These are phyloP conservation scores for Sarcophilus harrisii DNA, from an alignment of 2,797 vertebrate species.

Conservation along the genomic window DNA sequence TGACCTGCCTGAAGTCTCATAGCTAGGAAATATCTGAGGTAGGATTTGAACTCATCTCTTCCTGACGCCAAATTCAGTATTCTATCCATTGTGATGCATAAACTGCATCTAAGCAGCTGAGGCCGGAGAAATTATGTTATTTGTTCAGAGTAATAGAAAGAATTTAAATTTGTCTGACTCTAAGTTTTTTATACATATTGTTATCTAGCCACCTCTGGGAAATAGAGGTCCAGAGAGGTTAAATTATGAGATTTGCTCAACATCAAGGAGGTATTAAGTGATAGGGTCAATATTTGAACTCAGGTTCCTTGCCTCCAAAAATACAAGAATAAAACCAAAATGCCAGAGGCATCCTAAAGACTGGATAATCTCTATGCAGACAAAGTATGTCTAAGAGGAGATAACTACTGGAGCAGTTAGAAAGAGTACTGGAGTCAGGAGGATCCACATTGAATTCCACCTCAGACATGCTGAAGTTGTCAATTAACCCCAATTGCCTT, in stretches of 20 bases:
- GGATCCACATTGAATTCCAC: no score
- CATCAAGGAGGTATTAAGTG: background rate
- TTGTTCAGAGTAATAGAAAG: background rate
- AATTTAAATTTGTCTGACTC: background rate
- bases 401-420: background rate
- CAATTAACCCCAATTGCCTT: no score
- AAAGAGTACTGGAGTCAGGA: no score
- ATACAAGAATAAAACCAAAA: background rate
- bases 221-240: slow-evolving; percentile 13
- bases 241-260: background rate
- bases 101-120: background rate
- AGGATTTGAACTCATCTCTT: background rate
- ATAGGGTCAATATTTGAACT: background rate
- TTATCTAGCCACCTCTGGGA: background rate
- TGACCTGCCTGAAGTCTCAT: background rate
- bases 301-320: background rate
- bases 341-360: background rate
- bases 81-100: background rate
- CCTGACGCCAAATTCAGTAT: background rate
- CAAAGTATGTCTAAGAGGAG: background rate
- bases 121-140: background rate
- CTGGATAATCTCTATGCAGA: background rate
- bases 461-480: no score
- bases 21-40: background rate
- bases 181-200: background rate